Base-by-base conservation (phyloP, 2,797 vertebrate genomes). In the Halcyon chelicuti region DNA sequence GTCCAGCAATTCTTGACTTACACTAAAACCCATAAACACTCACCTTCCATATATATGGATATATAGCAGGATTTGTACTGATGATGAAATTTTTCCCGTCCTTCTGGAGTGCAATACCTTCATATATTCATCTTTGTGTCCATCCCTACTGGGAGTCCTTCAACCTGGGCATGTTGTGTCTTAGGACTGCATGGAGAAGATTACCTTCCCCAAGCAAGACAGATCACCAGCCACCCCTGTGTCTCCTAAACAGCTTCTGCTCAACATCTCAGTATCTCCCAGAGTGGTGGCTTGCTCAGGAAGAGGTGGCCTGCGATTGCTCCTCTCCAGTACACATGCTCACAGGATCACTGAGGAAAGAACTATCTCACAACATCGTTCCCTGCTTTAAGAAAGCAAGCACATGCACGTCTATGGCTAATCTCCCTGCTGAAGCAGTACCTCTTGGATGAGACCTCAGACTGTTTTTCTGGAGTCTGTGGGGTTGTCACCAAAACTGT, bases 21-120 rank as follows among this genome's bases (percentile, higher is more conserved):
- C 14, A 25, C n/a, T 35, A 23, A 60, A 83, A n/a, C 5, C 0
- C 42, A 40, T 0, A 26, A 17, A 44, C 3, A 25, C 39, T 62
- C 28, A 28, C 35, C 47, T 65, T 46, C 42, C 21, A 7, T 35
- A 55, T 6, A 10, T 31, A 25, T 4, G 22, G 12, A 39, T 35
- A 46, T 6, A 13, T 35, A 51, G 7, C 12, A 22, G 25, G 25
- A 66, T 52, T 58, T 82, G 40, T 54, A 23, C 55, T 42, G 31
- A 39, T 73, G 39, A 51, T 37, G 0, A 51, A 11, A 61, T 91
- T 66, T 72, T 93, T 66, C 37, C 28, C 37, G 61, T 46, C 44
- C 52, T 84, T 40, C 54, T 66, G 49, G 35, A 44, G 15, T 65
- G 58, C 26, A 83, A 13, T 35, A 62, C 10, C 26, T 79, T 33